Evolutionary conservation across 1,140 invertebrate species (phyloP).

Genomic region (Lasioglossum albipes): DNA sequence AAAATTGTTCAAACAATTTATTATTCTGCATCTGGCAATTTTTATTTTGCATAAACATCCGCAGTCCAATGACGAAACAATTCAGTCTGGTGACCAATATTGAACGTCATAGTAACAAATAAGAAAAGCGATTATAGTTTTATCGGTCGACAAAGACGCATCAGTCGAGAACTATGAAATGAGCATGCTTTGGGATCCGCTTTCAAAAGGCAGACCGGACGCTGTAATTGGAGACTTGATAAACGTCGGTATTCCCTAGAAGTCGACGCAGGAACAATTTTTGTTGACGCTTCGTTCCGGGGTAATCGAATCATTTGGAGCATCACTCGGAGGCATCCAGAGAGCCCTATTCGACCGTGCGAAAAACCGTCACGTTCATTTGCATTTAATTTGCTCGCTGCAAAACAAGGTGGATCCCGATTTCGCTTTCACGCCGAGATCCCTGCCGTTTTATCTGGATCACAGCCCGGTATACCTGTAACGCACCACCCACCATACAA

Average conservation of each 20-base stretch:
- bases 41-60: no score
- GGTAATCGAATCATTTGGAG: slow-evolving; percentile 21
- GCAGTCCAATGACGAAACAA: no score
- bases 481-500: slow-evolving; percentile 16
- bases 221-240: slow-evolving; percentile 20
- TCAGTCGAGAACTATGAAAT: neutral
- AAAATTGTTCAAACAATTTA: no score
- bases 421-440: slow-evolving; percentile 20
- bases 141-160: neutral
- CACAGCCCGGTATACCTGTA: slow-evolving; percentile 7
- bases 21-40: no score
- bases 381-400: slow-evolving; percentile 29
- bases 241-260: neutral
- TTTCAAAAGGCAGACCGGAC: slow-evolving; percentile 31
- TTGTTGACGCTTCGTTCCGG: slow-evolving; percentile 4
- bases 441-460: neutral
- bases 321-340: neutral
- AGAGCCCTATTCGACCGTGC: no score
- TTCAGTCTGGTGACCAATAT: no score
- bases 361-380: slow-evolving; percentile 21
- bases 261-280: slow-evolving; percentile 4
- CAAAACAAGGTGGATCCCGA: slow-evolving; percentile 17
- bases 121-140: no score
- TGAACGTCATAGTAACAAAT: no score
- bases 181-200: neutral